Evolutionary conservation across 1,140 invertebrate species (phyloP), one percentile per base, ranked within the genome.

Genomic region (Micrasema minimum): DNA sequence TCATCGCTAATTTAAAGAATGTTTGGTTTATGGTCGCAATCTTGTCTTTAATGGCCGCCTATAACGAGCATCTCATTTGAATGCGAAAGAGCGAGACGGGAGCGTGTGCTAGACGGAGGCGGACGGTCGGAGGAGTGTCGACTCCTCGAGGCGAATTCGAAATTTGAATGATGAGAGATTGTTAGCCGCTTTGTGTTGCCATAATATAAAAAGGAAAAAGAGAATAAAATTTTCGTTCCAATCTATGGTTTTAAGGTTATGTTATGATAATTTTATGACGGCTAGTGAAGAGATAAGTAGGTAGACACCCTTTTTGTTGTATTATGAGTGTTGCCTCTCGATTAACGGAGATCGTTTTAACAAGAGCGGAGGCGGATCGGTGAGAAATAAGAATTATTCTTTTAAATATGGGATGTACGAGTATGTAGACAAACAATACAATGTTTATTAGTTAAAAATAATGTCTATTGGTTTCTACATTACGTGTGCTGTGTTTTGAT

Each of bases 1-100:
- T 70, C 68, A 67, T 70, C 62, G 65, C 64, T 68, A 69, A 67
- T 70, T 62, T 74, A 74, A 67, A 71, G 69, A 74, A 71, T 74
- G 72, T 62, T 64, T 71, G 67, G 68, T 71, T 74, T 74, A 74
- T 74, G 67, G 65, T 59, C 55, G 68, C 69, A 66, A 65, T 68
- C 68, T 71, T 68, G 59, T 26, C 59, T 71, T 50, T 74, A 74
- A 74, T 74, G 72, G 66, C 41, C 64, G 57, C 37, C 53, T 68
- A 55, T 74, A 74, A 74, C 66, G 72, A 74, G 46, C n/a, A 50
- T 41, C 46, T 41, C 26, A 61, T 69, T 43, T 37, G 65, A 41
- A 41, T 43, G 48, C 18, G 50, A 55, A 22, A 22, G 22, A 57
- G 16, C 14, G 65, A 26, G 65, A 67, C 35, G 45, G 23, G 31